A percentile compares a stretch with the other conserved stretches of the same genome.
Conservation (phyloP, 2,113 vertebrate genomes). For the Triplophysa tibetana region DNA sequence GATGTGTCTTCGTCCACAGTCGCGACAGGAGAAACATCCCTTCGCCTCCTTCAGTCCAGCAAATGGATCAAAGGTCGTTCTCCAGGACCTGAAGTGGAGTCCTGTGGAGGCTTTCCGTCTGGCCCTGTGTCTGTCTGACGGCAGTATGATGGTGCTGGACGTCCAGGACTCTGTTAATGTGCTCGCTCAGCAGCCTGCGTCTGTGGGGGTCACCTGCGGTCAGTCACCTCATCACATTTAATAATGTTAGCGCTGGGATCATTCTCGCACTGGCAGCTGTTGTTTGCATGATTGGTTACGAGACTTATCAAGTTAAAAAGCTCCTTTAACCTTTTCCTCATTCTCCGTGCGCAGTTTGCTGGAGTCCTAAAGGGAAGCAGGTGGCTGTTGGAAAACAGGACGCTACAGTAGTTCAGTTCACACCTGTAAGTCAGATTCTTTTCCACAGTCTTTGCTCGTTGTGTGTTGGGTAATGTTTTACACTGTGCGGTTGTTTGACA, state of each 20-base stretch:
- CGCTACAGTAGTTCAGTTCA: constrained; percentile 89
- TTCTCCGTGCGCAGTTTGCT: constrained; percentile 80
- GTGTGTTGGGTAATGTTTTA: background rate
- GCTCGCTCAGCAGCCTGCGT: constrained; percentile 76
- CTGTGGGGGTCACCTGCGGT: constrained; percentile 87
- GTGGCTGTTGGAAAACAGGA: constrained; percentile 90
- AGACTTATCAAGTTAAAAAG: background rate
- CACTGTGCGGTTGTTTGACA: constrained; percentile 60
- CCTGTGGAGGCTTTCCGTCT: constrained; percentile 76
- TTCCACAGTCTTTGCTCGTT: background rate
- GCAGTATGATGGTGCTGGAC: constrained; percentile 87
- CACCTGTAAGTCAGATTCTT: constrained; percentile 81
- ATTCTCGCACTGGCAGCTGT: too few species aligned
- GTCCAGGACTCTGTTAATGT: constrained; percentile 80
- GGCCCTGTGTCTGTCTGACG: constrained; percentile 85
- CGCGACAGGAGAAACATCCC: constrained; percentile 81
- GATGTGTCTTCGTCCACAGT: constrained; percentile 63
- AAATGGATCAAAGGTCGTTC: constrained; percentile 64
- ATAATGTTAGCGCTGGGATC: too few species aligned
- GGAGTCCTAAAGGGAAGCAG: constrained; percentile 98
- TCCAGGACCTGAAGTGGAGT: constrained; percentile 95
- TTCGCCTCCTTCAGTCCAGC: constrained; percentile 81
- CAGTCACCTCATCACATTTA: constrained; percentile 56
- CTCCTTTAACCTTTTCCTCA: background rate
- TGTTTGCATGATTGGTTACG: too few species aligned